phyloP scores from a whole-genome alignment of 2,797 vertebrate genomes.

The Hyperoplus immaculatus region DNA sequence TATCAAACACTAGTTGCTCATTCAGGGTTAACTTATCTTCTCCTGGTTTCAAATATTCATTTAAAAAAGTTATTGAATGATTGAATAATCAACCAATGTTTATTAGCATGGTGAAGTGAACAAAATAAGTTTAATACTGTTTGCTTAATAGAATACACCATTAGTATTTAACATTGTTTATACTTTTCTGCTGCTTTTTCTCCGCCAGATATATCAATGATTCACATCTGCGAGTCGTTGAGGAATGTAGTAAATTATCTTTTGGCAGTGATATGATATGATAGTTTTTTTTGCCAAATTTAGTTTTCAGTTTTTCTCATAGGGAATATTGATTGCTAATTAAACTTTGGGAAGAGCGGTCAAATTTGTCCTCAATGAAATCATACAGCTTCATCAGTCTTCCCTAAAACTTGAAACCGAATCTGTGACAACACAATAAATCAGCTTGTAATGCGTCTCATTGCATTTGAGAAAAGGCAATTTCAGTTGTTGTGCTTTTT shows the following conservation, averaged over 20 bases:
- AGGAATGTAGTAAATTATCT: not conserved
- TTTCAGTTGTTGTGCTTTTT: not conserved
- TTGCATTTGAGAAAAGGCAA: not conserved
- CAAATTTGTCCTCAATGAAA: not conserved
- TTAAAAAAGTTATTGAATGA: not conserved
- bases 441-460: not conserved
- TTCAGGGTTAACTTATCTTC: not conserved
- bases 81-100: not conserved
- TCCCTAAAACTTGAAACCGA: not conserved
- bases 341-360: not conserved
- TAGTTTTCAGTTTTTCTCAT: not conserved
- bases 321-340: not conserved
- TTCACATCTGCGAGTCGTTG: not conserved
- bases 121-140: not conserved
- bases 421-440: not conserved
- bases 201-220: constrained; percentile 6
- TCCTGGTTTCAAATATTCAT: not conserved
- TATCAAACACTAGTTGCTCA: not conserved
- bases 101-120: not conserved
- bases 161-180: not conserved
- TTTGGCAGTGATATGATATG: not conserved
- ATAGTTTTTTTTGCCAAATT: not conserved
- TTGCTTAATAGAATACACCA: not conserved
- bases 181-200: not conserved
- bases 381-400: not conserved